These are phyloP conservation scores for Phytoseiulus persimilis DNA, from an alignment of 2,888 invertebrate genomes.

Conservation along the genomic window DNA sequence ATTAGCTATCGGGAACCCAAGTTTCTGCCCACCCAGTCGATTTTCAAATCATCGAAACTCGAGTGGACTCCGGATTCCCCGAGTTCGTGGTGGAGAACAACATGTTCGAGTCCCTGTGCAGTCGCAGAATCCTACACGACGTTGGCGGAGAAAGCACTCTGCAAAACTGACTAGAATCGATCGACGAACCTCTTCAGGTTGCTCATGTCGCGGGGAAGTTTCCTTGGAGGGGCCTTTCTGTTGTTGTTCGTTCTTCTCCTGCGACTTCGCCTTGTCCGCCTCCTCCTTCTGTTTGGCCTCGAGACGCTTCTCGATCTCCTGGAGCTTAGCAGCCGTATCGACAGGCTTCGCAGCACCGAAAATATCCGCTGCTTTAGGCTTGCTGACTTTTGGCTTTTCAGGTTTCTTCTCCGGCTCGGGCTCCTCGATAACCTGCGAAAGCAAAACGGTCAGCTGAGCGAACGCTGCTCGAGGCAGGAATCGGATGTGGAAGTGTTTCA, in stretches of 20 bases:
- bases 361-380: conserved; percentile 54
- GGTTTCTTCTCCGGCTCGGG: conserved; percentile 36
- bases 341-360: conserved; percentile 93
- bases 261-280: neutral
- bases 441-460: no score
- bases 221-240: neutral
- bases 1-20: no score
- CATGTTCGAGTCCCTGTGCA: no score
- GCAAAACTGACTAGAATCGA: no score
- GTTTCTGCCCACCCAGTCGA: no score
- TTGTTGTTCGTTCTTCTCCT: neutral
- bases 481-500: neutral
- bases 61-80: no score
- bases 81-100: no score
- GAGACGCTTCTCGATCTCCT: conserved; percentile 80
- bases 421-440: neutral
- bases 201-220: neutral
- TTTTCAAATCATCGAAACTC: no score
- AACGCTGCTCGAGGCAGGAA: neutral
- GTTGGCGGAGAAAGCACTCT: no score
- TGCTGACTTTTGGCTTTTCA: conserved; percentile 41
- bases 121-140: no score
- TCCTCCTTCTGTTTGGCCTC: conserved; percentile 44
- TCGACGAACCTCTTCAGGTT: neutral
- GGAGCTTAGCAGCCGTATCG: conserved; percentile 78